Conservation (phyloP, 2,113 vertebrate species). For the Archilochus colubris region DNA sequence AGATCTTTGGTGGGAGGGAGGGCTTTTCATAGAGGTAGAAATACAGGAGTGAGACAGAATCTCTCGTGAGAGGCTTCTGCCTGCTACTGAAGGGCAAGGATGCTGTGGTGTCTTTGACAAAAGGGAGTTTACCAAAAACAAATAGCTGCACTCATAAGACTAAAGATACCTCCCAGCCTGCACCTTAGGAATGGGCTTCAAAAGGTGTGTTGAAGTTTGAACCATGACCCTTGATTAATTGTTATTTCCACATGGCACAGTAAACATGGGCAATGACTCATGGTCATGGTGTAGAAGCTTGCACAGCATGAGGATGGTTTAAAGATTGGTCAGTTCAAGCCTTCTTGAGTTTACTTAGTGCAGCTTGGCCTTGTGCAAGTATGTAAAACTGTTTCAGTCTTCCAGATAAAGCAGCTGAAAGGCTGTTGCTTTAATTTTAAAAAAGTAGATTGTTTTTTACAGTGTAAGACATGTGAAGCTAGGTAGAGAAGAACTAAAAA, state of each 20-base stretch:
- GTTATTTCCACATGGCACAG: neutral
- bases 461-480: neutral
- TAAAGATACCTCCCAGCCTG: neutral
- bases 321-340: neutral
- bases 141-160: rapidly evolving
- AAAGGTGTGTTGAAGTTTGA: neutral
- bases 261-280: neutral
- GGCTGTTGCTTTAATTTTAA: neutral
- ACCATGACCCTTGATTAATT: neutral
- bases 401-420: neutral
- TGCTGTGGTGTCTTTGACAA: neutral
- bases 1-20: neutral
- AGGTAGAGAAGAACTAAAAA: neutral
- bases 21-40: neutral
- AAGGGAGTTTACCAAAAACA: neutral
- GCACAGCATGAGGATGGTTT: neutral
- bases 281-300: neutral
- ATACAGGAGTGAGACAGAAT: neutral
- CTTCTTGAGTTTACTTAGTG: neutral
- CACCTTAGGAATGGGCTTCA: neutral
- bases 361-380: neutral
- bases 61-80: neutral
- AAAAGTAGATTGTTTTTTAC: neutral
- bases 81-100: neutral
- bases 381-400: neutral